These are phyloP conservation scores for Echinops telfairi DNA, from an alignment of 2,113 vertebrate species.

Conservation along the genomic window DNA sequence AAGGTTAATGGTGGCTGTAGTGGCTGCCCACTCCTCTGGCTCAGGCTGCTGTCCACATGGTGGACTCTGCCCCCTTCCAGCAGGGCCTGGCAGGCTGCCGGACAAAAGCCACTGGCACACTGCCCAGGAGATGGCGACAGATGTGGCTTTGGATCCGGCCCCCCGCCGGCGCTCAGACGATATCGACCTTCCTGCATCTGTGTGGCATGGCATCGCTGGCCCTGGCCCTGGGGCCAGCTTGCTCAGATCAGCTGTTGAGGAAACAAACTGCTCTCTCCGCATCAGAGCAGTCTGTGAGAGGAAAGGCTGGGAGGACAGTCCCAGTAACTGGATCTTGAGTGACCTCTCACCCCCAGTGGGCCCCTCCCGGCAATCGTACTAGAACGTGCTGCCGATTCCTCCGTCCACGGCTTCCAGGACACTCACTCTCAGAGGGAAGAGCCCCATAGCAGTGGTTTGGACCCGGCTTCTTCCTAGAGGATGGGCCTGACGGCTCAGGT, in stretches of 20 bases:
- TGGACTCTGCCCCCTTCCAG: neutral
- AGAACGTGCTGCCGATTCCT: conserved; percentile 43
- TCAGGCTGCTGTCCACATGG: neutral
- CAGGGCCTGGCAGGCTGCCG: conserved; percentile 51
- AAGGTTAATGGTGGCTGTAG: no score
- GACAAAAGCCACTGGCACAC: conserved; percentile 70
- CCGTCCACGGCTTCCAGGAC: conserved; percentile 17
- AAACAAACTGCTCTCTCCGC: conserved; percentile 86
- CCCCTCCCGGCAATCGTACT: conserved; percentile 49
- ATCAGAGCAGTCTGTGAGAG: conserved; percentile 82
- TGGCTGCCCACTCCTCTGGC: no score
- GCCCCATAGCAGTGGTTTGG: neutral
- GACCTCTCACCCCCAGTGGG: conserved; percentile 80
- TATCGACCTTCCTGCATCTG: conserved; percentile 90
- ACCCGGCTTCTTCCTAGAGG: neutral
- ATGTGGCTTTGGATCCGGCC: conserved; percentile 80
- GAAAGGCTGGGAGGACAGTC: conserved; percentile 84
- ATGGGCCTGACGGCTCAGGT: neutral
- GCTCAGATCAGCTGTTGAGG: conserved; percentile 86
- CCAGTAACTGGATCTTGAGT: conserved; percentile 87
- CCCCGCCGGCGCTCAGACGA: conserved; percentile 85
- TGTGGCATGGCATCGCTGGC: conserved; percentile 81
- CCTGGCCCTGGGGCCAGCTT: conserved; percentile 39
- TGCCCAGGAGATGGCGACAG: conserved; percentile 77
- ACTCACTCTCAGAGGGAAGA: neutral